Evolutionary conservation across 2,797 vertebrate species (phyloP).

Genomic region (Anguilla marmorata): DNA sequence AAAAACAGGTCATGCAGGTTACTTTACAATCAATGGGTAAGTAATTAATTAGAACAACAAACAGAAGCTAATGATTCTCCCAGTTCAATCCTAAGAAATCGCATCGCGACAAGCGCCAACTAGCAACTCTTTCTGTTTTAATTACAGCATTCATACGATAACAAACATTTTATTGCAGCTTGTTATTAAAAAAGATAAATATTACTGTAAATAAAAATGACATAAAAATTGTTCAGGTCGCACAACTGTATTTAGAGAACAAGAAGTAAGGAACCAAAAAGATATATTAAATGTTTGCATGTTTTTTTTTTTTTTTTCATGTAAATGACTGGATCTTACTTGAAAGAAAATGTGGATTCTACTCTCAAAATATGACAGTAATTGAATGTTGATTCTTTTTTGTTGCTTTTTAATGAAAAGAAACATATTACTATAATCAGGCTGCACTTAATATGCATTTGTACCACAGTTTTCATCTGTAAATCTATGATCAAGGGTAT

Average conservation of each 20-base stretch:
- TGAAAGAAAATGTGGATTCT: background rate
- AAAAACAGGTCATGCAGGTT: background rate
- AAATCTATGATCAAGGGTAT: slow-evolving; percentile 1
- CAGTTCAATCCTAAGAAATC: background rate
- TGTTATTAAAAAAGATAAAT: background rate
- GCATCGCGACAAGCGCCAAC: background rate
- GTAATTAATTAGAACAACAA: background rate
- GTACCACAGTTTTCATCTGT: background rate
- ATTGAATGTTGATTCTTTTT: background rate
- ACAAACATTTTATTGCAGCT: background rate
- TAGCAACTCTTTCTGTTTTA: background rate
- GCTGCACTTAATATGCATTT: background rate
- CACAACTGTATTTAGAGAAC: background rate
- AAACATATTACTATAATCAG: background rate
- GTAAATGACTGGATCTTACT: background rate
- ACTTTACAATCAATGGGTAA: background rate
- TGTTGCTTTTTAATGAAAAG: background rate
- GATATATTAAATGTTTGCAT: background rate
- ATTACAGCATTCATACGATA: background rate
- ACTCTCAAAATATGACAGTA: background rate
- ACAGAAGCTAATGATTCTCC: background rate
- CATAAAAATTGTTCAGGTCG: background rate
- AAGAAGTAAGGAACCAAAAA: background rate
- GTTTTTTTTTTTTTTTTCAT: background rate
- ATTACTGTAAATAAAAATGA: too few relatives aligned